Evolutionary conservation across 2,888 invertebrate genomes (phyloP), one percentile per base, ranked within the genome.

Genomic region (Nomada ruficornis): DNA sequence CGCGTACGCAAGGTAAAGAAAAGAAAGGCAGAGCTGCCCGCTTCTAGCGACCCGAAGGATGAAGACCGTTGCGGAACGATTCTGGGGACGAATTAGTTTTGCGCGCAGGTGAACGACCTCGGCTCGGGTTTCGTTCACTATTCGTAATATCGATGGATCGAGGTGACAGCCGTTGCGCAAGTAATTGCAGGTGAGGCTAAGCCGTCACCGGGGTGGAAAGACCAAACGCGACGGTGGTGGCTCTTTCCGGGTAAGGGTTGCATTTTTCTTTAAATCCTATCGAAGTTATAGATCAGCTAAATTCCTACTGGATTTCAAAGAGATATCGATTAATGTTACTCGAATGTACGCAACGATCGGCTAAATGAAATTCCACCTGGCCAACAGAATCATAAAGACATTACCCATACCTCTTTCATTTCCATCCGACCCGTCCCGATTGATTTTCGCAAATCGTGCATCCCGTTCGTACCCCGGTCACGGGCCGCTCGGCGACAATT

Each of bases 21-120:
- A 26, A 13, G 18, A 18, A 42, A 20, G 9, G 13, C 36, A n/a
- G 42, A 4, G 23, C 15, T 59, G 55, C 63, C 44, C 44, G 59
- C 29, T 47, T 47, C 63, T 64, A 57, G 65, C 64, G 64, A 57
- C 50, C 59, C 69, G 71, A 85, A 79, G 79, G 74, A 85, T 76
- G 60, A 59, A 76, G 75, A 57, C 69, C 59, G 72, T 80, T 78
- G 79, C 85, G 70, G 64, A 84, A 81, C 26, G 81, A 85, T 84
- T 77, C 76, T 67, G 69, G 42, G 71, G 77, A 85, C 83, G 77
- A 83, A 85, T 85, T 85, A 80, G 59, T 64, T 54, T 55, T 68
- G 65, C 54, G 29, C 47, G 29, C 47, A 42, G 81, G 79, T 79
- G 84, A 65, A 84, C 65, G 86, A 86, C 69, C 83, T 71, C 57